A percentile compares a stretch with the other conserved stretches of the same genome.
Evolutionary conservation across 2,113 vertebrate genomes (phyloP).

Genomic region (Paradoxurus hermaphroditus): DNA sequence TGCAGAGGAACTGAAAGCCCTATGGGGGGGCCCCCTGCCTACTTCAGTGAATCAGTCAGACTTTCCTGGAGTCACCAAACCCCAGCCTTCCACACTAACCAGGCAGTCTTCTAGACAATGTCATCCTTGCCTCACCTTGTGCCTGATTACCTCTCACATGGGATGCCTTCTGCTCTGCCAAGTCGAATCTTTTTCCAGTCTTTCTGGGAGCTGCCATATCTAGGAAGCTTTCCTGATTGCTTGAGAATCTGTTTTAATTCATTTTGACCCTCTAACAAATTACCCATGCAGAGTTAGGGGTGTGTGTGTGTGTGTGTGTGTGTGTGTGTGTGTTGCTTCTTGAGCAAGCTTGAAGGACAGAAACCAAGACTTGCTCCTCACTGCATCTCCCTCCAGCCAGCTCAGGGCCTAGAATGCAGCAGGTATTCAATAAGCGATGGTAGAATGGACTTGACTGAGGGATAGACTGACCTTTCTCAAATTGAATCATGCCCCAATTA

Average conservation of each 20-base stretch:
- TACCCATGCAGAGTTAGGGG: neutral
- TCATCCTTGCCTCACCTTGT: neutral
- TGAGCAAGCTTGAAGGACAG: neutral
- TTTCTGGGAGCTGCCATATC: neutral
- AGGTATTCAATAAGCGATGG: neutral
- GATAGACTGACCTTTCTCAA: conserved; percentile 11
- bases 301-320: too few relatives aligned
- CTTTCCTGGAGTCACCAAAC: neutral
- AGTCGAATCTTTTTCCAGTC: neutral
- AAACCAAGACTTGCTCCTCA: neutral
- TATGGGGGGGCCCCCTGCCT: neutral
- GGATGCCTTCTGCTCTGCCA: neutral
- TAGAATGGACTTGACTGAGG: conserved; percentile 28
- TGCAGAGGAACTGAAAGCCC: neutral
- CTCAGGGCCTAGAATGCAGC: neutral
- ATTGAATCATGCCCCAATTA: neutral
- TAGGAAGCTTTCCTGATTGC: neutral
- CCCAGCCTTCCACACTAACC: neutral
- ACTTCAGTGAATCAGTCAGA: neutral
- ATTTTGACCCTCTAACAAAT: neutral
- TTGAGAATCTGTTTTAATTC: neutral
- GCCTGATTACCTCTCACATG: neutral
- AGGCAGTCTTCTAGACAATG: neutral
- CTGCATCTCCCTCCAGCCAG: neutral
- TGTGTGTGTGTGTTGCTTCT: neutral